These are phyloP conservation scores for Synanthedon tipuliformis DNA, from an alignment of 2,888 invertebrate genomes.

Conservation along the genomic window DNA sequence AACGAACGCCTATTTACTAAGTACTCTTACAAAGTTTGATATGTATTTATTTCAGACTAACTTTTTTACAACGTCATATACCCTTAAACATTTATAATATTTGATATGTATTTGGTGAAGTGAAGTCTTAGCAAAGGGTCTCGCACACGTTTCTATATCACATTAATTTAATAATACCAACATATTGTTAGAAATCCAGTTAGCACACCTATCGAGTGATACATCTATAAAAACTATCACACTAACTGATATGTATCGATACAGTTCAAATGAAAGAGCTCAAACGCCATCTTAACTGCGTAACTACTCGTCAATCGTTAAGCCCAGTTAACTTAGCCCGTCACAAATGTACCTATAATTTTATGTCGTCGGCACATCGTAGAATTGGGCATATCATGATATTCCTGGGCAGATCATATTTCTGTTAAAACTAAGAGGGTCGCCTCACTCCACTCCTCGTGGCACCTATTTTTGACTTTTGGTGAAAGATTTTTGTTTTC, in stretches of 20 bases:
- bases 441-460: too few relatives aligned
- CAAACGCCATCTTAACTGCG: too few relatives aligned
- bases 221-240: neutral
- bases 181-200: conserved; percentile 2
- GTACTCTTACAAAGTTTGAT: conserved; percentile 42
- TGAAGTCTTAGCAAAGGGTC: conserved; percentile 15
- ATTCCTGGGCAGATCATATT: too few relatives aligned
- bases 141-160: conserved; percentile 6
- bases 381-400: too few relatives aligned
- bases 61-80: conserved; percentile 3
- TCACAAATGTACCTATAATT: too few relatives aligned
- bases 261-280: too few relatives aligned
- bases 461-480: too few relatives aligned
- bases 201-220: neutral
- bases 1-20: conserved; percentile 50
- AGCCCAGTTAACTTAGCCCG: too few relatives aligned
- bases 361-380: too few relatives aligned
- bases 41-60: conserved; percentile 5
- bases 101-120: conserved; percentile 17
- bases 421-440: too few relatives aligned
- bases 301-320: too few relatives aligned
- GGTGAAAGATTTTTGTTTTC: too few relatives aligned
- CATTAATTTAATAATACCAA: conserved; percentile 6
- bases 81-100: conserved; percentile 8
- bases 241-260: neutral